Evolutionary conservation across 1,140 invertebrate species (phyloP).

Genomic region (Cyclina sinensis): DNA sequence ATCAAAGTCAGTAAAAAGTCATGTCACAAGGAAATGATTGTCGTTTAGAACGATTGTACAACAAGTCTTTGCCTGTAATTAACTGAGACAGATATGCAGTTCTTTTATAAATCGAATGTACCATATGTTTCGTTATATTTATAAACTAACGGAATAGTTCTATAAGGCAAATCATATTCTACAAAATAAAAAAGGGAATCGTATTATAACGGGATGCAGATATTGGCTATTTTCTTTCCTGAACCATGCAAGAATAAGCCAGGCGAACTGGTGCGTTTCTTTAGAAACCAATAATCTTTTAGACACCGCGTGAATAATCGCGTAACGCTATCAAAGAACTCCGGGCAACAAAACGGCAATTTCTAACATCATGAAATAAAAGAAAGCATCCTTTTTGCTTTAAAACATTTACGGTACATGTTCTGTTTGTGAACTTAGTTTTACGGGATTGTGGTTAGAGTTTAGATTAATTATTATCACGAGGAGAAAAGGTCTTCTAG

Average conservation of each 20-base stretch:
- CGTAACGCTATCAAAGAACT: neutral
- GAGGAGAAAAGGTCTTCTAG: neutral
- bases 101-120: neutral
- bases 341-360: neutral
- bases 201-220: conserved; percentile 1
- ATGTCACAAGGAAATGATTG: neutral
- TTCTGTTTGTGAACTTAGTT: neutral
- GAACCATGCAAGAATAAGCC: conserved; percentile 21
- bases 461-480: neutral
- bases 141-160: conserved; percentile 22
- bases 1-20: neutral
- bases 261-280: conserved; percentile 24
- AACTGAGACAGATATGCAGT: conserved; percentile 6
- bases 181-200: neutral
- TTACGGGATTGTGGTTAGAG: neutral
- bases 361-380: neutral
- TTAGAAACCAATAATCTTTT: neutral
- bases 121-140: conserved; percentile 12
- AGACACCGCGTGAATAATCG: neutral
- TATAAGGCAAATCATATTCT: neutral
- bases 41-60: neutral
- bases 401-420: neutral
- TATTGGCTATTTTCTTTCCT: neutral
- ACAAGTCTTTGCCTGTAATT: neutral
- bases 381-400: neutral